Conservation (phyloP, 2,797 vertebrate species). For the Epinephelus coioides region DNA sequence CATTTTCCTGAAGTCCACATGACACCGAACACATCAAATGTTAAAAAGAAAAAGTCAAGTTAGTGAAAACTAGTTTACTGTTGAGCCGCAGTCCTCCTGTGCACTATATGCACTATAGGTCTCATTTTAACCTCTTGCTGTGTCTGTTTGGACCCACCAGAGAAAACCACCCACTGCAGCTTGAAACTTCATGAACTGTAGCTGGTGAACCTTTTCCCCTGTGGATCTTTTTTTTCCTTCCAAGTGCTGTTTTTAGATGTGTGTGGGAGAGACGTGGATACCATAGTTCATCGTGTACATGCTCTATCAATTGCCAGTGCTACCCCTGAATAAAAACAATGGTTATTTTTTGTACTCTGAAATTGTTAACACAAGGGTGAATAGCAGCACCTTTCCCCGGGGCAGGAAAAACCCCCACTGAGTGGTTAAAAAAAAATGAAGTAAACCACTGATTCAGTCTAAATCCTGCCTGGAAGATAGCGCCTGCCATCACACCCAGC, state of each 20-base stretch:
- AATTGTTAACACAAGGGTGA: conserved; percentile 54
- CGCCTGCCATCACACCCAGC: conserved; percentile 27
- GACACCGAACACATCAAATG: neutral
- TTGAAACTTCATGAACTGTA: conserved; percentile 66
- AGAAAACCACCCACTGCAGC: conserved; percentile 72
- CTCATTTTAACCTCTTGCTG: conserved; percentile 67
- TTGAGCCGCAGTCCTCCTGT: conserved; percentile 14
- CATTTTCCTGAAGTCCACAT: neutral
- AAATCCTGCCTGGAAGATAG: conserved; percentile 46
- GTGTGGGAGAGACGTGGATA: conserved; percentile 69
- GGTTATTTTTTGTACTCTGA: conserved; percentile 54
- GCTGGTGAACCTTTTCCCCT: conserved; percentile 62
- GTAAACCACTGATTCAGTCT: conserved; percentile 45
- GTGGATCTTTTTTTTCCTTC: conserved; percentile 39
- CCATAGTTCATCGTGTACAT: conserved; percentile 60
- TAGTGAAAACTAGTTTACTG: conserved; percentile 30
- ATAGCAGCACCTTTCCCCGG: conserved; percentile 23
- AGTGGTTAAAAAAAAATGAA: conserved; percentile 42
- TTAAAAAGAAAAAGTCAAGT: conserved; percentile 30
- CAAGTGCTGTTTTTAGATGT: conserved; percentile 64
- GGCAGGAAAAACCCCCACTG: conserved; percentile 36
- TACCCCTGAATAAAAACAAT: conserved; percentile 54
- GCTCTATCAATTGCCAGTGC: conserved; percentile 57
- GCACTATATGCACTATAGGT: conserved; percentile 30
- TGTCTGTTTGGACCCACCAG: conserved; percentile 55